Base-by-base conservation (phyloP, 2,113 vertebrate species). In the Poeciliopsis turrubarensis region DNA sequence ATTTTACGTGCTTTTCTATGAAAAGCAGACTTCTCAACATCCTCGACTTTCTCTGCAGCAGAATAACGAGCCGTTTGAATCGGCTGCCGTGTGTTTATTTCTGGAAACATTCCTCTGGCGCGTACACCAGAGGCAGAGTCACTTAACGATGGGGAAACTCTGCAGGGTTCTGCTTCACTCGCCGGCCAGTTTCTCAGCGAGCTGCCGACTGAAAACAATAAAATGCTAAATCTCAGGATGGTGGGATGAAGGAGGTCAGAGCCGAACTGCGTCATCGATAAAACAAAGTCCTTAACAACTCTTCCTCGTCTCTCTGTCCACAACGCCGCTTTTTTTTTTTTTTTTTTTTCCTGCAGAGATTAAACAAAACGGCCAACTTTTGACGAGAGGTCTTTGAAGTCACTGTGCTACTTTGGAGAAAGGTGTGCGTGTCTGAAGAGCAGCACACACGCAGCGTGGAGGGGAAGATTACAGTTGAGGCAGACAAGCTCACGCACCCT, bases 401-500 rank as follows among this genome's bases (percentile, higher is more conserved):
- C 13, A 27, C 26, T 14, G 17, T 15, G 60, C 37, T 19, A 31
- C 41, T 12, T 37, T 71, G 68, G 76, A 54, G 14, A 54, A 25
- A 25, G 63, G 30, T 5, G 32, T 34, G 32, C 7, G 32, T 70
- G 76, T 79, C 5, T 54, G 11, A 54, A 25, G 54, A 39, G 37
- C 70, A 84, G 60, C 72, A 85, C 82, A 73, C 69, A 70, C 70
- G 70, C 75, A 27, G 27, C 83, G 80, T 72, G 34, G 77, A 80
- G 78, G 73, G 77, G 72, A 72, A 87, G 90, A 90, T 92, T 89
- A 32, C 30, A 91, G 88, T 77, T 1, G 65, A 71, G 80, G 80
- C 85, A 86, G 89, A 87, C 84, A 80, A 80, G 84, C 87, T 79
- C 14, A 2, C 14, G 22, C 73, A 47, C 87, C 86, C 82, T 85